A percentile compares a stretch with the other conserved stretches of the same genome.
Evolutionary conservation across 2,888 invertebrate species (phyloP).

Genomic region (Sminthurinus aureus): DNA sequence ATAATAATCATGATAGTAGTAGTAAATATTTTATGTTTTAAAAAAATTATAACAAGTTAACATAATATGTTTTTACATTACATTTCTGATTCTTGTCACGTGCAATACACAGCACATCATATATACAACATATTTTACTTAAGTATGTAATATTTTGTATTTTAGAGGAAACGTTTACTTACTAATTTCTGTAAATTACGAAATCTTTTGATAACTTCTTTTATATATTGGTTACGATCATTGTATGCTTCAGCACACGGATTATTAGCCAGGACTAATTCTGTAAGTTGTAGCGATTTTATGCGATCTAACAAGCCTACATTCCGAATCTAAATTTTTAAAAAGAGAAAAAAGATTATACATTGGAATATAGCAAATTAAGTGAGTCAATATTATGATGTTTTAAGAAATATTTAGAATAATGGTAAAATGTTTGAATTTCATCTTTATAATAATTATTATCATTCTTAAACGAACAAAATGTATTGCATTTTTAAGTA

Average conservation of each 20-base stretch:
- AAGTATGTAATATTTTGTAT: background rate
- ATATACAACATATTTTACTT: too few species aligned
- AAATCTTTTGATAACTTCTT: constrained; percentile 87
- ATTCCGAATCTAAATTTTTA: constrained; percentile 26
- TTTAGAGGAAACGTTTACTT: constrained; percentile 64
- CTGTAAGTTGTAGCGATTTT: constrained; percentile 22
- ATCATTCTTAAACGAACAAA: too few species aligned
- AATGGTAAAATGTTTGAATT: too few species aligned
- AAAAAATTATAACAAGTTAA: background rate
- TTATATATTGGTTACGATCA: constrained; percentile 66
- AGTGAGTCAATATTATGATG: background rate
- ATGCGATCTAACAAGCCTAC: constrained; percentile 22
- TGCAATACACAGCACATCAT: too few species aligned
- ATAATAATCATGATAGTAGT: too few species aligned
- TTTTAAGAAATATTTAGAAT: too few species aligned
- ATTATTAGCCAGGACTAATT: constrained; percentile 32
- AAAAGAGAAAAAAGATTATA: background rate
- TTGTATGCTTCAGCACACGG: constrained; percentile 22
- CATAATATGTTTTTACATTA: background rate
- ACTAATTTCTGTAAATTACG: constrained; percentile 88
- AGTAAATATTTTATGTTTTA: too few species aligned
- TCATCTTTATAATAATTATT: too few species aligned
- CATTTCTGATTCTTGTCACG: background rate
- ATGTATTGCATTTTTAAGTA: too few species aligned
- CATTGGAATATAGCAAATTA: background rate